Base-by-base conservation (phyloP, 1,140 invertebrate species). In the Frieseomelitta varia region DNA sequence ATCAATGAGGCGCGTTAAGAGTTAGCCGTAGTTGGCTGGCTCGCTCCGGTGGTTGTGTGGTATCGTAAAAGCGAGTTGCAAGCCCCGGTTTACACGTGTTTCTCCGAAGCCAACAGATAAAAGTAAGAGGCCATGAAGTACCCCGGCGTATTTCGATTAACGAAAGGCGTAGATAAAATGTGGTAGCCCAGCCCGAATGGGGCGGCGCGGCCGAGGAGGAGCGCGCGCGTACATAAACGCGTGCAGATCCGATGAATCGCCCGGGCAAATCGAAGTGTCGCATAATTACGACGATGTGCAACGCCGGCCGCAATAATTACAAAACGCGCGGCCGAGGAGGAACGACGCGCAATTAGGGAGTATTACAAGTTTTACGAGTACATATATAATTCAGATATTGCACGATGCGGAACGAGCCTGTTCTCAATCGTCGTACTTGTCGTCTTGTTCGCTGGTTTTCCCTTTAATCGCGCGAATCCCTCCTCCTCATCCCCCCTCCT, bases 361-460 rank as follows among this genome's bases (percentile, higher is more conserved):
- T 83, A 85, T 85, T 82, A 83, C 79, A 82, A 82, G 73, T 82
- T 85, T 85, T 85, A 82, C 84, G 84, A 76, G 84, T 82, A 67
- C 84, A 65, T 83, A 83, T 85, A 82, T 82, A 85, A 85, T 77
- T 71, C 72, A 71, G 71, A 82, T 77, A 85, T 75, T 84, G 83
- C 58, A 74, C 83, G 69, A 51, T 12, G 39, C 39, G 63, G 17
- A 68, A 67, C 61, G 80, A 76, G 61, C 80, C 61, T 51, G 47
- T 71, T n/a, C 53, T 55, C n/a, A 55, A 47, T 58, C n/a, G n/a
- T 74, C 30, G 2, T 17, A 39, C 21, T 58, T 19, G n/a, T 51
- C n/a, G 53, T 74, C 30, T 6, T 15, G 15, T 68, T 51, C 27
- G 30, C 39, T 34, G 39, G 10, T 58, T 68, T 3, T 47, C n/a